These are phyloP conservation scores for Phenganax subtilis DNA, from an alignment of 92 coral and sea anemone genomes.

Conservation along the genomic window DNA sequence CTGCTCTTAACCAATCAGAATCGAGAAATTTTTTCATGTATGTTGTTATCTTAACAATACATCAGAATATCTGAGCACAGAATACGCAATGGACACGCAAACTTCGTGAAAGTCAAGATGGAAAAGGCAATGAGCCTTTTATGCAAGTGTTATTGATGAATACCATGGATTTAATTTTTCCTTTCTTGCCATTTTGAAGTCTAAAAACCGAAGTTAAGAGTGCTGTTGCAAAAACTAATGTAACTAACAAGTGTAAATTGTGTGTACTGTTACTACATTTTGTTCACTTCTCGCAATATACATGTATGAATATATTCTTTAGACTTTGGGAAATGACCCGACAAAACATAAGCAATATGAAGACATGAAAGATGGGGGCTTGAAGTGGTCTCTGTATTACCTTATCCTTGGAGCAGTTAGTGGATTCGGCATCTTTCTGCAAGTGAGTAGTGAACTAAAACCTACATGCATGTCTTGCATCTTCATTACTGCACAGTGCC, in stretches of 20 bases:
- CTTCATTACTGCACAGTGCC: too few relatives aligned
- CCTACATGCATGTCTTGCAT: too few relatives aligned
- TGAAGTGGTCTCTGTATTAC: constrained; percentile 20
- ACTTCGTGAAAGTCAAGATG: too few relatives aligned
- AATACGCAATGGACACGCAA: too few relatives aligned
- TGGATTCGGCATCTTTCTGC: not conserved
- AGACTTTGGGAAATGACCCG: constrained; percentile 27
- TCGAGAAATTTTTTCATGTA: too few relatives aligned
- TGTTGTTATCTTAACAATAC: too few relatives aligned
- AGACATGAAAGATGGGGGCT: constrained; percentile 20
- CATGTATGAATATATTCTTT: not conserved
- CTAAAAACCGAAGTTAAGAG: not conserved
- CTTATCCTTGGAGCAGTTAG: constrained; percentile 5
- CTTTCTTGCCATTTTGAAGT: too few relatives aligned
- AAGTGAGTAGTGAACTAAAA: not conserved
- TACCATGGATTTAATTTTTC: too few relatives aligned
- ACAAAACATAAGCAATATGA: not conserved
- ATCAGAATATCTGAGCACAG: too few relatives aligned
- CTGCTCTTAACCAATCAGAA: too few relatives aligned
- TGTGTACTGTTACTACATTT: not conserved
- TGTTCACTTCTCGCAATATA: not conserved
- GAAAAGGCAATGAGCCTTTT: too few relatives aligned
- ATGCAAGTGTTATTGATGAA: too few relatives aligned
- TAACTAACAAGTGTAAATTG: not conserved
- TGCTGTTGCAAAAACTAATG: not conserved